Evolutionary conservation across 1,140 invertebrate species (phyloP), one percentile per base, ranked within the genome.

Genomic region (Daktulosphaira vitifoliae): DNA sequence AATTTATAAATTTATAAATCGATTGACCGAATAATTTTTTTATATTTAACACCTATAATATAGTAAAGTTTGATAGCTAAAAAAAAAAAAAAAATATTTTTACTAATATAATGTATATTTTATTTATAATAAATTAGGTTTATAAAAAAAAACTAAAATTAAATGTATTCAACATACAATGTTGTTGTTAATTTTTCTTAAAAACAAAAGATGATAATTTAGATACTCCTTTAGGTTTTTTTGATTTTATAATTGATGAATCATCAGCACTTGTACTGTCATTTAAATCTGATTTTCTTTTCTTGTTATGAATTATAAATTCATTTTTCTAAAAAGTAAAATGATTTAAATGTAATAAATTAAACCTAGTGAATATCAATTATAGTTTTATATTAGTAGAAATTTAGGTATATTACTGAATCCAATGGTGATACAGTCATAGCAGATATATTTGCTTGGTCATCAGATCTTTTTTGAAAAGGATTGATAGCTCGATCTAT

Each of bases 181-280:
- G n/a, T n/a, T n/a, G n/a, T n/a, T n/a, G n/a, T n/a, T n/a, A n/a
- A n/a, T n/a, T 46, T 62, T 62, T 62, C n/a, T 62, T 62, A 48
- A 62, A 62, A 29, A 62, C 15, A 62, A 62, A 62, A 22, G 56
- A 62, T 46, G 56, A 62, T 20, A 62, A 7, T 20, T 62, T 62
- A 18, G 56, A 62, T 26, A 62, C 42, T n/a, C 56, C 56, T 62
- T 62, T 62, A 13, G 56, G 56, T 48, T 62, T 62, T 46, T 62
- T 62, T 9, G 56, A 18, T 46, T 62, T 62, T 13, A 23, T 46
- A 33, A 33, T 33, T 7, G 18, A 15, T 23, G 22, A 25, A n/a
- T 62, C 18, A 2, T 16, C 26, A 11, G 11, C 4, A 26, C 29
- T 42, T 0, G 18, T 33, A 22, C 23, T 46, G 18, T 62, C 16